Conservation (phyloP, 2,888 invertebrate genomes). For the Anthrax anthrax region DNA sequence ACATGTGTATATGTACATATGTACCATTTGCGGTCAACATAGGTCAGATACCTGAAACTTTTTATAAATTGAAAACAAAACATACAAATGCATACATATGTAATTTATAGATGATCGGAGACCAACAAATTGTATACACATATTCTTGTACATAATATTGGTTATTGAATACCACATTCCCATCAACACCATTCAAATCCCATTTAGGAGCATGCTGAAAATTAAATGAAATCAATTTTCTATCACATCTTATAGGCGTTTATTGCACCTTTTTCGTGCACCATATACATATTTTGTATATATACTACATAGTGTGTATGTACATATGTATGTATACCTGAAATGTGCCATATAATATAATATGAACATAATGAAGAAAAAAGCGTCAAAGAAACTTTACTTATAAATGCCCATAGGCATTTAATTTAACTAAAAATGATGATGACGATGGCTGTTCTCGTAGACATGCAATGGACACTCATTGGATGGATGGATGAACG, state of each 20-base stretch:
- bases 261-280: too few relatives aligned
- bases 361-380: background rate
- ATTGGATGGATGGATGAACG: background rate
- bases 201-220: slow-evolving; percentile 5
- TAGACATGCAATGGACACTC: background rate
- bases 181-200: background rate
- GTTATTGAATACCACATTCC: background rate
- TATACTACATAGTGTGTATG: too few relatives aligned
- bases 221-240: slow-evolving; percentile 6
- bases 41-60: background rate
- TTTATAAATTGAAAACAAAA: background rate
- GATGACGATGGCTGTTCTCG: background rate
- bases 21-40: background rate
- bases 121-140: too few relatives aligned
- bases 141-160: too few relatives aligned
- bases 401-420: background rate
- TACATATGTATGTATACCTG: too few relatives aligned
- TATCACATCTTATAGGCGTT: slow-evolving; percentile 4
- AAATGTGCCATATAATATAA: too few relatives aligned
- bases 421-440: background rate
- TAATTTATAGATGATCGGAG: too few relatives aligned
- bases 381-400: background rate
- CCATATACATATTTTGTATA: too few relatives aligned
- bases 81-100: background rate
- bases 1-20: background rate